phyloP scores from a whole-genome alignment of 2,797 vertebrate genomes.

The Gila robusta region DNA sequence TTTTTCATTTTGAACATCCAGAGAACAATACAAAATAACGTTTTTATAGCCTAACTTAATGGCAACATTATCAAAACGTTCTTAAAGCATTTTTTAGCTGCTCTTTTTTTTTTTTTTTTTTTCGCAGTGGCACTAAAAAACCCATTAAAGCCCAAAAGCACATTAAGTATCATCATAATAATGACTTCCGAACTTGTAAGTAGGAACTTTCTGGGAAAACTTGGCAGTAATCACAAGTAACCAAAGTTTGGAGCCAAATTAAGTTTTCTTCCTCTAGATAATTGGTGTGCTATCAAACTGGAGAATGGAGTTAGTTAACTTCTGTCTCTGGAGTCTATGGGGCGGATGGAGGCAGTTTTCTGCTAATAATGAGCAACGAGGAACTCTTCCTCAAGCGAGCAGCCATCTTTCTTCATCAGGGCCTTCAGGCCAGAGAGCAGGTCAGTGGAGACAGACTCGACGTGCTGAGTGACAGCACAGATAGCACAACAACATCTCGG shows the following conservation, averaged over 20 bases:
- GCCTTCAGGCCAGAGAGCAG: constrained; percentile 37
- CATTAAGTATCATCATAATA: neutral
- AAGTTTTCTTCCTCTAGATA: constrained; percentile 11
- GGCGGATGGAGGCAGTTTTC: constrained; percentile 44
- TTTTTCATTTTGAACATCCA: too few relatives aligned
- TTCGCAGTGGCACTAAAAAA: neutral
- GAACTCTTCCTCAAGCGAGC: constrained; percentile 36
- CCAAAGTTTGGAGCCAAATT: constrained; percentile 7
- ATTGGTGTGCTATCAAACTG: constrained; percentile 27
- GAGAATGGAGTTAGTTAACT: constrained; percentile 29
- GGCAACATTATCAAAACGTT: too few relatives aligned
- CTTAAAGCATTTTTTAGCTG: too few relatives aligned
- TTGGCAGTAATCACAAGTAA: constrained; percentile 1
- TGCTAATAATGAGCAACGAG: constrained; percentile 49
- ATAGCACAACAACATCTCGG: neutral
- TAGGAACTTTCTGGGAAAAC: neutral
- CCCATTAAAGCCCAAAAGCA: neutral
- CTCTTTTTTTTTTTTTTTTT: too few relatives aligned
- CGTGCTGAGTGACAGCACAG: constrained; percentile 34
- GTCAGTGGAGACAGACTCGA: constrained; percentile 9
- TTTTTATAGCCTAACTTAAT: too few relatives aligned
- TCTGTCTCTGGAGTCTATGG: constrained; percentile 21
- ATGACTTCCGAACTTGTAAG: neutral
- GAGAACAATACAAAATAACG: too few relatives aligned
- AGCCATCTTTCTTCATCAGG: constrained; percentile 34